Evolutionary conservation across 2,797 vertebrate genomes (phyloP).

Genomic region (Columba guinea): DNA sequence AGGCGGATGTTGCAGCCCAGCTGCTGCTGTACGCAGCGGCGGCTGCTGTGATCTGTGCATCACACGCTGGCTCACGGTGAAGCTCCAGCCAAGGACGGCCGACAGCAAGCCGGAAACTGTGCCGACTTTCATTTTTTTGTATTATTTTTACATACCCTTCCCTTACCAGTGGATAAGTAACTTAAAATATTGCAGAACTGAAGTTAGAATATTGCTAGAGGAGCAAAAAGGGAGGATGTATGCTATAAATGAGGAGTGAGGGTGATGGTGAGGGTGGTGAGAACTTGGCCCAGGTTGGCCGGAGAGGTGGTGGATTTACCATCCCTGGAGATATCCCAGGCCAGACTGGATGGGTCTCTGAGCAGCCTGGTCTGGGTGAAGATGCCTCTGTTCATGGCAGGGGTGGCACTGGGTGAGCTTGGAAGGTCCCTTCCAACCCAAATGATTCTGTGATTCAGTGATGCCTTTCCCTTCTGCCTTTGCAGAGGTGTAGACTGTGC

Average conservation of each 20-base stretch:
- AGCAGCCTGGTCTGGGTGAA: no score
- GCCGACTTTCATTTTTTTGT: neutral
- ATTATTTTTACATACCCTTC: neutral
- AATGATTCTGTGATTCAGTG: no score
- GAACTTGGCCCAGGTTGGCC: no score
- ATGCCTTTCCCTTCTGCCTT: neutral
- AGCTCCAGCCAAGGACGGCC: conserved; percentile 22
- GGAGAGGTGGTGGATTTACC: no score
- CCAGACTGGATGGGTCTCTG: no score
- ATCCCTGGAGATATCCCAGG: no score
- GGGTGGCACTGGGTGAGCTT: no score
- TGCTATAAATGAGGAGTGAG: neutral
- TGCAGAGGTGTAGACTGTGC: neutral
- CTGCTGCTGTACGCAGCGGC: neutral
- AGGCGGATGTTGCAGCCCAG: conserved; percentile 33
- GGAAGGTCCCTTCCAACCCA: no score
- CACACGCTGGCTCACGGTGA: neutral
- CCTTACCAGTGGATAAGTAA: neutral
- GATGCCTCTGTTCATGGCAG: no score
- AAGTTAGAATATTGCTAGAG: neutral
- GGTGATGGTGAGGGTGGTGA: no score
- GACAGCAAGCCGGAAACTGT: neutral
- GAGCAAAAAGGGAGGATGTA: neutral
- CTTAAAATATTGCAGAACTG: conserved; percentile 2
- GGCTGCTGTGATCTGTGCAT: conserved; percentile 18